Percentiles rank a stretch among this genome's conserved stretches.
phyloP scores from a whole-genome alignment of 2,888 invertebrate genomes.

The Cremastobaeus sp. region DNA sequence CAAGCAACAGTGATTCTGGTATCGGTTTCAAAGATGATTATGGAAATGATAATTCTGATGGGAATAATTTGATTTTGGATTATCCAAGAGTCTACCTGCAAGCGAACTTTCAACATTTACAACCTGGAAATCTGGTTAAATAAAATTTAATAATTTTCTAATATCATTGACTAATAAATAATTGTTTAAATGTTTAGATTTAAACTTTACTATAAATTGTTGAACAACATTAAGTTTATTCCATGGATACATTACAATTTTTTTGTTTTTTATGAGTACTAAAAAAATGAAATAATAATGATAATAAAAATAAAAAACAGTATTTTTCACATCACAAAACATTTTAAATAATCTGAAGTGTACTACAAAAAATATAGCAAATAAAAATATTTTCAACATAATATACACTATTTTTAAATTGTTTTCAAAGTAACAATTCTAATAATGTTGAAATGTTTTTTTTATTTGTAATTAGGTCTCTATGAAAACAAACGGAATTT shows the following conservation, averaged over 20 bases:
- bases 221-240: no score
- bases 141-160: background rate
- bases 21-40: constrained; percentile 95
- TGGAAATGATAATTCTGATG: constrained; percentile 88
- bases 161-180: background rate
- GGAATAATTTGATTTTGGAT: constrained; percentile 88
- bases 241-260: no score
- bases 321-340: no score
- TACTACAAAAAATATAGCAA: no score
- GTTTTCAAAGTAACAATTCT: background rate
- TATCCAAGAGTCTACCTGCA: constrained; percentile 79
- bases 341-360: no score
- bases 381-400: background rate
- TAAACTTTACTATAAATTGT: no score
- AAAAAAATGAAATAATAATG: no score
- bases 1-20: constrained; percentile 96
- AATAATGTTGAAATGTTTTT: background rate
- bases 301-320: no score
- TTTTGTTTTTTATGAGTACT: no score
- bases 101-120: constrained; percentile 23
- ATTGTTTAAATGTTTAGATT: background rate
- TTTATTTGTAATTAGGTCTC: constrained; percentile 12
- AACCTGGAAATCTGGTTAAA: constrained; percentile 22
- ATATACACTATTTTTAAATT: background rate
- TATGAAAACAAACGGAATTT: constrained; percentile 4